Evolutionary conservation across 2,888 invertebrate species (phyloP).

Genomic region (Habrosyne pyritoides): DNA sequence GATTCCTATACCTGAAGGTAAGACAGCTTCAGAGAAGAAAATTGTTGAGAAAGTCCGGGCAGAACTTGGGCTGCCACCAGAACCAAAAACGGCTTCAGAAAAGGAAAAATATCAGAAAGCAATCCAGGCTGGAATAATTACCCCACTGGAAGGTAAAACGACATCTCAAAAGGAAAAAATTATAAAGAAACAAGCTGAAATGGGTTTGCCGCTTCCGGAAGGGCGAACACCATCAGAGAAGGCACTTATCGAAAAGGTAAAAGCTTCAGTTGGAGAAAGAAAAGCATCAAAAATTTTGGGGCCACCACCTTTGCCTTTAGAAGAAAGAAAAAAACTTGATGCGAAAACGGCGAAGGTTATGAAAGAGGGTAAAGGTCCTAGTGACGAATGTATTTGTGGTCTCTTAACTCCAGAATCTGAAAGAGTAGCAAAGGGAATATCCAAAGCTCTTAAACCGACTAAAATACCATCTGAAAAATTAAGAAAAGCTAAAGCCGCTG

Average conservation of each 20-base stretch:
- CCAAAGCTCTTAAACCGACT: constrained; percentile 20
- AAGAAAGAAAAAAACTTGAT: constrained; percentile 24
- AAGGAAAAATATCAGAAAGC: constrained; percentile 28
- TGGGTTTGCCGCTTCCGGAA: constrained; percentile 29
- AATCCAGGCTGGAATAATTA: constrained; percentile 27
- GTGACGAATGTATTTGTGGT: constrained; percentile 46
- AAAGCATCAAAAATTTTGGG: too few species aligned
- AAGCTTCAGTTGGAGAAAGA: background rate
- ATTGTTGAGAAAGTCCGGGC: constrained; percentile 23
- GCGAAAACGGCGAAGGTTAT: constrained; percentile 36
- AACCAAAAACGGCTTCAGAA: constrained; percentile 19
- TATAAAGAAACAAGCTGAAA: constrained; percentile 19
- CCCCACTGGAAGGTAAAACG: constrained; percentile 30
- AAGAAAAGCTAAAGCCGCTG: constrained; percentile 26
- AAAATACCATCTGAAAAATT: too few species aligned
- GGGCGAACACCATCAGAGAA: constrained; percentile 11
- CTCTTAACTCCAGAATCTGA: constrained; percentile 37
- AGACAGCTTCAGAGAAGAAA: constrained; percentile 38
- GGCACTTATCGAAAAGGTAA: background rate
- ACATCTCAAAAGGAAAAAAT: constrained; percentile 35
- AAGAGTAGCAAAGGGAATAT: constrained; percentile 15
- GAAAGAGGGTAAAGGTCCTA: constrained; percentile 44
- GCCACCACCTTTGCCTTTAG: constrained; percentile 15
- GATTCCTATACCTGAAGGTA: constrained; percentile 38
- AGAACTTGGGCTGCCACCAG: constrained; percentile 27